Conservation (phyloP, 2,888 invertebrate species). For the Acronicta psi region DNA sequence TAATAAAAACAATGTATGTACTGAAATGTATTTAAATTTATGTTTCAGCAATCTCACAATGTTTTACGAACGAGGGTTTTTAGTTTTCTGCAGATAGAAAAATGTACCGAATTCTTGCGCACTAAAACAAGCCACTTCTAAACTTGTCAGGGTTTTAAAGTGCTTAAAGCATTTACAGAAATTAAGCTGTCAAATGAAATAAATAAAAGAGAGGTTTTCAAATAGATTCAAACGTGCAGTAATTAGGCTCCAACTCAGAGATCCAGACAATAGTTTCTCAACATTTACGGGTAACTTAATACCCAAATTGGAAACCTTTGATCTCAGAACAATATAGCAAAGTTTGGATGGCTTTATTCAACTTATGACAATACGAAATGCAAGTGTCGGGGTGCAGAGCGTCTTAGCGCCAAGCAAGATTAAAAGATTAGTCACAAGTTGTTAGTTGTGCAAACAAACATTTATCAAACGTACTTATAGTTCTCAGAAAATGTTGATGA, state of each 20-base stretch:
- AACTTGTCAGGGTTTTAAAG: not conserved
- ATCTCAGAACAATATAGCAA: constrained; percentile 47
- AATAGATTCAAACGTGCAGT: constrained; percentile 11
- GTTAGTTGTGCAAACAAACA: constrained; percentile 52
- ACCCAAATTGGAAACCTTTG: constrained; percentile 48
- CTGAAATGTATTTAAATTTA: too few species aligned
- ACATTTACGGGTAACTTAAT: constrained; percentile 40
- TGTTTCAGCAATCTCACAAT: too few species aligned
- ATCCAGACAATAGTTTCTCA: constrained; percentile 26
- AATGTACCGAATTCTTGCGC: constrained; percentile 4
- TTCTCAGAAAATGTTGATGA: constrained; percentile 20
- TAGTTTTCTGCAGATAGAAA: constrained; percentile 12
- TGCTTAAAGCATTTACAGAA: not conserved
- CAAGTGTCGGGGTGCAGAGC: constrained; percentile 47
- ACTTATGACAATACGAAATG: constrained; percentile 52
- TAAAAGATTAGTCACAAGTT: constrained; percentile 50
- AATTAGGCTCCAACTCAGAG: constrained; percentile 3
- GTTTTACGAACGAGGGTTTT: not conserved
- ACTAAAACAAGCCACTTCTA: constrained; percentile 2
- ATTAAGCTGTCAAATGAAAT: not conserved
- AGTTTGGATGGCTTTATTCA: constrained; percentile 49
- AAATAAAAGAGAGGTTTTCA: constrained; percentile 2
- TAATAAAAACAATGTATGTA: too few species aligned
- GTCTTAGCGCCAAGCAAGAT: constrained; percentile 44
- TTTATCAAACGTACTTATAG: constrained; percentile 38